Conservation (phyloP, 2,113 vertebrate species). For the Sinosuthora webbiana region DNA sequence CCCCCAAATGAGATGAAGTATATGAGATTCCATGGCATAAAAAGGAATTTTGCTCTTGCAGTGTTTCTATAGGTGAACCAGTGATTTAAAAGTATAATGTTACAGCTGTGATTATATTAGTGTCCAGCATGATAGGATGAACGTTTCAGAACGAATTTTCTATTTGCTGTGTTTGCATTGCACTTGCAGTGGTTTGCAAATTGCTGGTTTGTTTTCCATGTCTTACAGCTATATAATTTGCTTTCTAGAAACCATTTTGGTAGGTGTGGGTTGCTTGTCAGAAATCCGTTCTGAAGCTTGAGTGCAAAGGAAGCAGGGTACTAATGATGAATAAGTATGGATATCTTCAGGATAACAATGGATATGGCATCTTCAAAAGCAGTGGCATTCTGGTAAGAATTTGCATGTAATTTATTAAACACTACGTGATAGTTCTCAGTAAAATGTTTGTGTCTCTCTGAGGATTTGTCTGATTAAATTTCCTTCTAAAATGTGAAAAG, state of each 20-base stretch:
- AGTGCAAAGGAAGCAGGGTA: neutral
- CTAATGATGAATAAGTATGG: neutral
- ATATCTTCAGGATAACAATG: neutral
- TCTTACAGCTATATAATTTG: conserved; percentile 12
- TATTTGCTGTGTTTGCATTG: neutral
- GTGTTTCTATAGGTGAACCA: neutral
- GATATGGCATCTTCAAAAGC: neutral
- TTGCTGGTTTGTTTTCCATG: neutral
- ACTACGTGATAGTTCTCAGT: neutral
- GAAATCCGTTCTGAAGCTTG: neutral
- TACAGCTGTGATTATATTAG: neutral
- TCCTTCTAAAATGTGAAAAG: neutral
- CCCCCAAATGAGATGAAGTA: neutral
- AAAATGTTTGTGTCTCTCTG: neutral
- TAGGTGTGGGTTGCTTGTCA: neutral
- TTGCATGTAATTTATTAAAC: neutral
- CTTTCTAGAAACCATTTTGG: conserved; percentile 35
- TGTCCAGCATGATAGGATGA: neutral
- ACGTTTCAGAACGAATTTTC: neutral
- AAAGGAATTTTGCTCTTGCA: neutral
- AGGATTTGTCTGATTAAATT: neutral
- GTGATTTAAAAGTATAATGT: neutral
- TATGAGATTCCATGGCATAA: neutral
- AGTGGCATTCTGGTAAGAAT: conserved; percentile 33
- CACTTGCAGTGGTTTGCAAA: conserved; percentile 6